Conservation (phyloP, 1,140 invertebrate genomes). For the Trichomalopsis sarcophagae region DNA sequence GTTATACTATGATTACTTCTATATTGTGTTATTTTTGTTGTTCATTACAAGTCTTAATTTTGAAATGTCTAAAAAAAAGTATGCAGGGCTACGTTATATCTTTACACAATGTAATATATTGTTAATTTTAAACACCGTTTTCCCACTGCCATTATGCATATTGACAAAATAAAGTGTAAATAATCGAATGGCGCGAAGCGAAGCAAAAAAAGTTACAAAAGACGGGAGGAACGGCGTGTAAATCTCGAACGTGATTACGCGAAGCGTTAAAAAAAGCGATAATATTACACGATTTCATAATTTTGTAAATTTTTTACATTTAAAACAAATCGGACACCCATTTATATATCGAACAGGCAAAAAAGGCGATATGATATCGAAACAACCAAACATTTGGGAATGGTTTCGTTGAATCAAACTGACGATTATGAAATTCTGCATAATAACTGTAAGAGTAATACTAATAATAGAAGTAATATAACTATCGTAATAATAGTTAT, state of each 20-base stretch:
- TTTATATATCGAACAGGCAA: background rate
- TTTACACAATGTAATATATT: conserved; percentile 42
- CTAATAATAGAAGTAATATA: background rate
- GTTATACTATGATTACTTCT: conserved; percentile 35
- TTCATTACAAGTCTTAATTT: conserved; percentile 6
- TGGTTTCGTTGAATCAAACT: conserved; percentile 38
- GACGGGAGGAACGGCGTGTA: conserved; percentile 1
- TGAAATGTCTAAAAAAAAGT: conserved; percentile 22
- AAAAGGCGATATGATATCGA: conserved; percentile 22
- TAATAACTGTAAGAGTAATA: conserved; percentile 2
- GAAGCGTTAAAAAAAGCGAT: conserved; percentile 30
- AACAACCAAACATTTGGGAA: conserved; percentile 14
- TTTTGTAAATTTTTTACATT: conserved; percentile 50
- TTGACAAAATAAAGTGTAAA: conserved; percentile 38
- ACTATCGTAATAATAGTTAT: conserved; percentile 2
- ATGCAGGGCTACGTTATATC: conserved; percentile 12
- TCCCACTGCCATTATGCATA: conserved; percentile 50
- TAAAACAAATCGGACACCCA: conserved; percentile 23
- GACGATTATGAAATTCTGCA: conserved; percentile 24
- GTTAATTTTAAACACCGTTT: conserved; percentile 33
- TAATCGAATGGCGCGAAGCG: conserved; percentile 28
- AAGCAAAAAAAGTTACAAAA: conserved; percentile 20
- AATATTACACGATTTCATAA: conserved; percentile 43
- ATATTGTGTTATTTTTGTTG: conserved; percentile 37
- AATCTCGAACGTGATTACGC: background rate